Evolutionary conservation across 2,888 invertebrate species (phyloP), one percentile per base, ranked within the genome.

Genomic region (Tupiocoris notatus): DNA sequence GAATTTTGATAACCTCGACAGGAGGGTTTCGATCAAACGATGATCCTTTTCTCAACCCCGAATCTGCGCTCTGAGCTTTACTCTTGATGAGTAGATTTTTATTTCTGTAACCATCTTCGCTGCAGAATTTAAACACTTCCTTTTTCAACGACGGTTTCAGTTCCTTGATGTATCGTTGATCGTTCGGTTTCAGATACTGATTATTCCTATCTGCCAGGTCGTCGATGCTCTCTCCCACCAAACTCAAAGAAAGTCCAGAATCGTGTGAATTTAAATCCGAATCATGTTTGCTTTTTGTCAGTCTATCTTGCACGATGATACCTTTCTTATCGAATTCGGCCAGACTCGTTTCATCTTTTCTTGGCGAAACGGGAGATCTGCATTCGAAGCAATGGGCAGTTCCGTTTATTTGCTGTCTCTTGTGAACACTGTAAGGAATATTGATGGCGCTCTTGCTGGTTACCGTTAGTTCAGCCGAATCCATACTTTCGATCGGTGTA

Each of bases 341-440:
- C 9, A 76, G 68, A 61, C 68, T 70, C 64, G 76, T 79, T 56
- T 76, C 78, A 39, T 79, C 79, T 67, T 79, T 78, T 17, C 73
- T 24, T 16, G 80, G 80, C 20, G 80, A 80, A 59, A 77, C 78
- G 9, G 80, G 80, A 7, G 80, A 80, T 6, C 79, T 75, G 39
- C 77, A 77, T 75, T 80, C 78, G 63, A 65, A 79, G 20, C 73
- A 67, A 22, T 89, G 88, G 0, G 92, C 91, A 0, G 93, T 93
- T 0, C 93, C 93, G 82, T 94, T 94, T 90, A 93, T 92, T 0
- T 93, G 88, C 82, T 94, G 93, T 1, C 93, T 87, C 82, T 94
- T 94, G 82, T 94, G 93, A 67, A 94, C 85, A 3, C 92, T 92
- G 81, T 94, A 94, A 0, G 94, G 92, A 82, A 94, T 94, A 80